phyloP scores from a whole-genome alignment of 2,888 invertebrate species.

The Plebejus melissa region DNA sequence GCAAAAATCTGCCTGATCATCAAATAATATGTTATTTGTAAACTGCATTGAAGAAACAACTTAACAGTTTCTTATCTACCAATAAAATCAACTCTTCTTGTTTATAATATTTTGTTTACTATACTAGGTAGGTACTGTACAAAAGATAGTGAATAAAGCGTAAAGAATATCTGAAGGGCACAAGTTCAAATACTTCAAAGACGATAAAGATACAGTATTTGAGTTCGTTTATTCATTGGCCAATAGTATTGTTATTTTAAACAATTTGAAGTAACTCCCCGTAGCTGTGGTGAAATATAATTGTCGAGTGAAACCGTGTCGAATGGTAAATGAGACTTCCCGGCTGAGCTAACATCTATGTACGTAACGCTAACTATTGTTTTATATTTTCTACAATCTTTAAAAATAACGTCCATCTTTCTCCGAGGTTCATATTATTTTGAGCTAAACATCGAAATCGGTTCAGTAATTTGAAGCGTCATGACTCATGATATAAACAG shows the following conservation, averaged over 20 bases:
- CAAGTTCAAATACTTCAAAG: background rate
- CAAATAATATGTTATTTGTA: too few species aligned
- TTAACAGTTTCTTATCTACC: background rate
- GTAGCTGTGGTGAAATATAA: constrained; percentile 24
- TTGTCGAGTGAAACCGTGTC: constrained; percentile 26
- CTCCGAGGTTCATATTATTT: too few species aligned
- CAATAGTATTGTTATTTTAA: background rate
- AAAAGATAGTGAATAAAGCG: background rate
- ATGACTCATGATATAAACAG: too few species aligned
- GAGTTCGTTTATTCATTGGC: constrained; percentile 4
- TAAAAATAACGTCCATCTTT: background rate
- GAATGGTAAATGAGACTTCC: constrained; percentile 22
- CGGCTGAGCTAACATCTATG: constrained; percentile 11
- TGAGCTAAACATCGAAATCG: too few species aligned
- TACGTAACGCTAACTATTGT: background rate
- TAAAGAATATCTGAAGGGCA: background rate
- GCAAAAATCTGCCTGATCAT: too few species aligned
- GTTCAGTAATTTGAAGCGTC: too few species aligned
- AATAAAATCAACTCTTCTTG: background rate
- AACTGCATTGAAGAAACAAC: too few species aligned
- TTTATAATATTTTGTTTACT: background rate
- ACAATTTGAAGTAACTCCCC: constrained; percentile 17
- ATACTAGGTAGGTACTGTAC: background rate
- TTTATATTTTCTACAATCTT: background rate
- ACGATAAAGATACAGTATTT: background rate